These are phyloP conservation scores for Fulica atra DNA, from an alignment of 2,113 vertebrate genomes.

Conservation along the genomic window DNA sequence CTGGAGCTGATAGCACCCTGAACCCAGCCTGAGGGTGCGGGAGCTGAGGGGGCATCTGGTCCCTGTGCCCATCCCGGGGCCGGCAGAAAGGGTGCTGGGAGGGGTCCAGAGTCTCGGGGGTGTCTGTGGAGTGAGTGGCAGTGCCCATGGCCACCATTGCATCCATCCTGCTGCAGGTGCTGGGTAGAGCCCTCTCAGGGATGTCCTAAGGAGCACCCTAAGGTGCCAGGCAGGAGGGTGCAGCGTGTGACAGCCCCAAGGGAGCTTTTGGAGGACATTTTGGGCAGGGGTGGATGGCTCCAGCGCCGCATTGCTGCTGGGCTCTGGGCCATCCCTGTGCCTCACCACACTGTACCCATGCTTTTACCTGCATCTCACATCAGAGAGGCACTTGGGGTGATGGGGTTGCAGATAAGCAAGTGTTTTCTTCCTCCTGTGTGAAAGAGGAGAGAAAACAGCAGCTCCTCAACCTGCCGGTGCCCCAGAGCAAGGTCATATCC, in stretches of 20 bases:
- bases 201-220: not conserved
- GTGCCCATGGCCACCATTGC: accelerated
- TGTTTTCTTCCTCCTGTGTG: not conserved
- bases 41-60: accelerated
- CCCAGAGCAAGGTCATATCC: not conserved
- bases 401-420: constrained; percentile 25
- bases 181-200: accelerated
- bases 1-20: accelerated
- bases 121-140: accelerated
- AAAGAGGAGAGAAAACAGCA: not conserved
- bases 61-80: accelerated
- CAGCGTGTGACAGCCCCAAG: not conserved
- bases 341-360: accelerated
- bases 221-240: not conserved
- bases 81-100: not conserved
- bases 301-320: accelerated
- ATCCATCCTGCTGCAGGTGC: not conserved
- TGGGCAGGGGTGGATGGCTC: not conserved
- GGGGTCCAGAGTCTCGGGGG: accelerated
- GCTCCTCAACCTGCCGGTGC: accelerated
- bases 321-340: not conserved
- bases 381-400: not conserved
- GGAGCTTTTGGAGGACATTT: not conserved
- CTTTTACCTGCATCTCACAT: not conserved
- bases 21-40: not conserved